Base-by-base conservation (phyloP, 1,140 invertebrate species). In the Carposina sasakii region DNA sequence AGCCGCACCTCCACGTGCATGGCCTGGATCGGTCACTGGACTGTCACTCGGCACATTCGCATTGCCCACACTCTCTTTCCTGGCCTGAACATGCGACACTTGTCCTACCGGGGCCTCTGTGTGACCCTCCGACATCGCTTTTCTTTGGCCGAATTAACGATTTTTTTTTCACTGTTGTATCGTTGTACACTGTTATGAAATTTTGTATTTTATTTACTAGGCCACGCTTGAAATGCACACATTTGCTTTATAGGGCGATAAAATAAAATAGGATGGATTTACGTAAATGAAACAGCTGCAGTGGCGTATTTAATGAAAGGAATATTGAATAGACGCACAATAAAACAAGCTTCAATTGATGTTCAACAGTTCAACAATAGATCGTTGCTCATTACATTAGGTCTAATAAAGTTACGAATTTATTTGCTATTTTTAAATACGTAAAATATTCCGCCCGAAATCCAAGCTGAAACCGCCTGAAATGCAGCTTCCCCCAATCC, bases 11-110 rank as follows among this genome's bases (percentile, higher is more conserved):
- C 71, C 76, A 23, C 79, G 61, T 0, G 79, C 77, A 34, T 83
- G 79, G 3, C 79, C 79, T 12, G 79, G 79, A 39, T 83, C 79
- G 1, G 79, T 83, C 41, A 83, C 76, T 16, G 79, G 79, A 61
- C 79, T 83, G 56, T 83, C 79, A 49, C 71, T 83, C 1, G 79
- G 54, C 17, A 83, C 67, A 40, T 70, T 75, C 4, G 76, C 75
- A 10, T 49, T 59, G 5, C 60, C 64, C 3, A 83, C 73, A 63
- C 70, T 76, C 33, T 81, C 79, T 52, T 83, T 83, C 28, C 76
- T 56, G 39, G 59, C 41, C 17, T 51, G 52, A 45, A n/a, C 39
- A 31, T 17, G 45, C 51, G 13, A 60, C 58, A 63, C 67, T 76
- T 16, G 68, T 63, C 33, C 79, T 76, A 4, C 70, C 71, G 41